Evolutionary conservation across 2,113 vertebrate species (phyloP).

Genomic region (Prochilodus magdalenae): DNA sequence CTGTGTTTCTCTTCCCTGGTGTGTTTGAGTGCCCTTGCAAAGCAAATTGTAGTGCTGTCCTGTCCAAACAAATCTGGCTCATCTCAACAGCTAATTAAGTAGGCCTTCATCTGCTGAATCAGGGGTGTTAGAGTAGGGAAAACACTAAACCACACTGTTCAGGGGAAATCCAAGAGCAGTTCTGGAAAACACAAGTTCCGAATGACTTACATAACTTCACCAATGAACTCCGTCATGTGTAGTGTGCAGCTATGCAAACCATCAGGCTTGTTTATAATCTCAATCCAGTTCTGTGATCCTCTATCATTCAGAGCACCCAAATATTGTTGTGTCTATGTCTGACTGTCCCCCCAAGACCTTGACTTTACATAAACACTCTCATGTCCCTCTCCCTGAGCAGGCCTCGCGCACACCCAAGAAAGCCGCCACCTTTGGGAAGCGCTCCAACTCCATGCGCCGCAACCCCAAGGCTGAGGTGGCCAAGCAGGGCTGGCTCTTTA

Average conservation of each 20-base stretch:
- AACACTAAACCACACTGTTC: neutral
- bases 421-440: conserved; percentile 91
- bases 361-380: conserved; percentile 6
- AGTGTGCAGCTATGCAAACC: neutral
- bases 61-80: neutral
- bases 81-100: neutral
- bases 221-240: neutral
- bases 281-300: neutral
- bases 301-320: neutral
- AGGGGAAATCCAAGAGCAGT: neutral
- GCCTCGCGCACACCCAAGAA: conserved; percentile 81
- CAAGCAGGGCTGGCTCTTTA: conserved; percentile 92
- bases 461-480: conserved; percentile 86
- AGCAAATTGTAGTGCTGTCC: neutral
- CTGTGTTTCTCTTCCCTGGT: too few relatives aligned
- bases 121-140: neutral
- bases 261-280: neutral
- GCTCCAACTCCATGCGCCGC: conserved; percentile 94
- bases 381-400: conserved; percentile 60
- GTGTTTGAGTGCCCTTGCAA: too few relatives aligned
- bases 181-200: neutral
- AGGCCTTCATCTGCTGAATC: neutral
- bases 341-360: neutral
- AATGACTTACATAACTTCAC: neutral
- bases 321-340: neutral